Evolutionary conservation across 2,888 invertebrate species (phyloP), one percentile per base, ranked within the genome.

Genomic region (Caenorhabditis macrosperma): DNA sequence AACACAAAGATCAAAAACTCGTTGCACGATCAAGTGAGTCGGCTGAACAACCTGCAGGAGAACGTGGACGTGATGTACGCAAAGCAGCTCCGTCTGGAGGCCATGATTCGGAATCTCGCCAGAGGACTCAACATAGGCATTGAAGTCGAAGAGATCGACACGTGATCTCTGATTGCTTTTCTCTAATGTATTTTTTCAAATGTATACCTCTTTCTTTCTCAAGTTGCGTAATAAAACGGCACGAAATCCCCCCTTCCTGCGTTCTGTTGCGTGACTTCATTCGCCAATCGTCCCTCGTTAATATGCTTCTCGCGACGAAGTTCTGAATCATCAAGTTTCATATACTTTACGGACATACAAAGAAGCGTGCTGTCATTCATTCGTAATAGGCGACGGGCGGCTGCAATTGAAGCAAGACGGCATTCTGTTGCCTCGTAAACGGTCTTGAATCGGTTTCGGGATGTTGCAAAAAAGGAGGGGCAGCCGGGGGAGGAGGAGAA

Each of bases 21-120:
- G n/a, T 60, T 83, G 2, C 61, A 61, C 28, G 20, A 63, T 1
- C 85, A 85, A 50, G 33, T 59, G 22, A 69, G 63, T 17, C 78
- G 50, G 26, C 46, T 85, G 1, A 46, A 78, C 26, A 77, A 57
- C n/a, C 50, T 85, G 1, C 85, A 85, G 46, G 69, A 68, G 7
- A 85, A 85, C 52, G 48, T 85, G 24, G 85, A 85, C 57, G 63
- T 81, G 7, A 77, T 85, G 72, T 83, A 82, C 55, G 83, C 82
- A 41, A 85, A 83, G 46, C 82, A 85, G 28, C 46, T 82, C 22
- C 63, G 78, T n/a, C 41, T 83, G 17, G 82, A 84, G 54, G 46
- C 69, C 1, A 10, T 80, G 38, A 60, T 80, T 33, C 59, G 26
- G 15, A 66, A 26, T 26, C 48, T 80, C 20, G 80, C 76, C 6